phyloP scores from a whole-genome alignment of 2,113 vertebrate genomes.

The Lophotis ruficrista region DNA sequence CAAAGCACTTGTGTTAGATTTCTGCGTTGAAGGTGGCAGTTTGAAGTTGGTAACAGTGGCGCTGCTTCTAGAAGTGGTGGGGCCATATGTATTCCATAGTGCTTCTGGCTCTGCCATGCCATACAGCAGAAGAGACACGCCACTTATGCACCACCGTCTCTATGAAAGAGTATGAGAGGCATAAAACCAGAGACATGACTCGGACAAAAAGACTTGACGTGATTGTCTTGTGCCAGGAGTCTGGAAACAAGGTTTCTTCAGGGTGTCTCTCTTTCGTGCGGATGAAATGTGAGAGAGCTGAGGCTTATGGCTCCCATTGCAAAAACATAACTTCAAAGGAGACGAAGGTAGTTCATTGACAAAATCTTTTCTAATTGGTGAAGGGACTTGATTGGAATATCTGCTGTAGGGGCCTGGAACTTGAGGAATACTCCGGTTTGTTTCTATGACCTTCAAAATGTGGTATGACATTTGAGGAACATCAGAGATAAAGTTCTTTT shows the following conservation, averaged over 20 bases:
- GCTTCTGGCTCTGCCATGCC: neutral
- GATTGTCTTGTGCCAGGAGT: neutral
- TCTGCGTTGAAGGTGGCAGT: neutral
- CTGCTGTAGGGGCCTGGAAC: neutral
- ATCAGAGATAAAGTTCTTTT: neutral
- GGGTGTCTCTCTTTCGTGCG: accelerated
- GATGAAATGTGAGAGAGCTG: neutral
- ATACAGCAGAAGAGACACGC: neutral
- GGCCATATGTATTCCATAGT: neutral
- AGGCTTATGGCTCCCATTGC: neutral
- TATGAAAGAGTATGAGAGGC: no score
- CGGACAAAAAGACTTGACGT: neutral
- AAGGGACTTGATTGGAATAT: neutral
- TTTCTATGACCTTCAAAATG: neutral
- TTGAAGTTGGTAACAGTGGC: neutral
- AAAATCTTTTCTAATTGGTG: neutral
- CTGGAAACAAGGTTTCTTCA: neutral
- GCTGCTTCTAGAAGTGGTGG: neutral
- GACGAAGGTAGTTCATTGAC: neutral
- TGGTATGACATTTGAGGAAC: neutral
- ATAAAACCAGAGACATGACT: neutral
- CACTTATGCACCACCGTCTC: accelerated
- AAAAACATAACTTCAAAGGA: neutral
- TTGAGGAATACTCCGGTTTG: neutral
- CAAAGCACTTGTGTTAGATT: neutral